Base-by-base conservation (phyloP, 1,140 invertebrate species). In the Zaprionus lachaisei region DNA sequence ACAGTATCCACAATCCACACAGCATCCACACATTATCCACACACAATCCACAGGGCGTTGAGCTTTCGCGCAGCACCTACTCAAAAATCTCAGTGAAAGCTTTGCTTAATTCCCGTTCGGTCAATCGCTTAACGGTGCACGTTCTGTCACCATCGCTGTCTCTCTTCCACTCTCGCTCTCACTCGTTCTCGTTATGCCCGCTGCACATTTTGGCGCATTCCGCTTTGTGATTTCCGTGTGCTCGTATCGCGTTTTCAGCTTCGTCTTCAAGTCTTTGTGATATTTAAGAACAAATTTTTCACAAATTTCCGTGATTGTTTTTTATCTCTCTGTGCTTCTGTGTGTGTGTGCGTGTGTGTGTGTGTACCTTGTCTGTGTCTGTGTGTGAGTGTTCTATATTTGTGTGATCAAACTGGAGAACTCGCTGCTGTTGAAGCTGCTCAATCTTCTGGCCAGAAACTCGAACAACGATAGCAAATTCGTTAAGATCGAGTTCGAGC, bases 401-500 rank as follows among this genome's bases (percentile, higher is more conserved):
- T 20, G 55, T 20, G 74, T 83, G 80, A 71, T 34, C 85, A 91
- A 91, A 72, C 86, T 91, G 86, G 86, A 91, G 82, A 91, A 91
- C 86, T 91, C 86, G 64, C 64, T 91, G 86, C 86, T 91, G 37
- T 79, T 91, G 22, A 91, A 91, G 61, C 83, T 91, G 75, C 72
- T 91, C 57, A 90, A 90, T 74, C 70, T 90, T 37, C 58, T 91
- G 73, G 83, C 82, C 62, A 75, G 77, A 55, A 67, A 83, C 55
- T 81, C 82, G 63, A 86, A 65, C 72, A 72, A 81, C 57, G 70
- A 91, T 66, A 84, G 75, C 31, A 92, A 91, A 60, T 81, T 85
- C 17, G 83, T 92, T 57, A 86, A 91, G 81, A 80, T 92, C 69
- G 91, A 92, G 78, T 92, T 92, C 72, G 91, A 92, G 78, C 91